Evolutionary conservation across 2,113 vertebrate genomes (phyloP).

Genomic region (Amphilophus citrinellus): DNA sequence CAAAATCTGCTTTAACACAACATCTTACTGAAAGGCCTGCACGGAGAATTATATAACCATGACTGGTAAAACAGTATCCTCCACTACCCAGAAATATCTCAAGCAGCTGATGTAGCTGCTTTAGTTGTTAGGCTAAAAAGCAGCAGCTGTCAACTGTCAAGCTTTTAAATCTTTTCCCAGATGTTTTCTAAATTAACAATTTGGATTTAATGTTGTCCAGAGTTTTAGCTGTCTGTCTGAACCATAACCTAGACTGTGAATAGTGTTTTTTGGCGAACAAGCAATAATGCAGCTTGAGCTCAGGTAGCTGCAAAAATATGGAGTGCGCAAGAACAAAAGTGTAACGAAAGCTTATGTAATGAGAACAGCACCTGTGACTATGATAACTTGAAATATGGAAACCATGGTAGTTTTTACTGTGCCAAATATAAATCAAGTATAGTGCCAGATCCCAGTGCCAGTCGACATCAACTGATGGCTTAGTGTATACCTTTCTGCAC

Average conservation of each 20-base stretch:
- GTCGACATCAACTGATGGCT: not conserved
- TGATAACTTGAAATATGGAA: not conserved
- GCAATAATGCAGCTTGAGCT: not conserved
- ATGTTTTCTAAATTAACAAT: constrained; percentile 16
- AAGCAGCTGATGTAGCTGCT: constrained; percentile 6
- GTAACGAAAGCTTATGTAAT: not conserved
- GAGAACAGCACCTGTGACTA: not conserved
- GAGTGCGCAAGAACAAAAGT: not conserved
- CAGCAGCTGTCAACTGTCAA: constrained; percentile 4
- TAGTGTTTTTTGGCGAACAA: constrained; percentile 6
- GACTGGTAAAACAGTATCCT: not conserved
- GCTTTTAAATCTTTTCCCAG: not conserved
- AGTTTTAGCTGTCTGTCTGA: constrained; percentile 1
- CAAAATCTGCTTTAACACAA: not conserved
- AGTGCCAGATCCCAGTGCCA: not conserved
- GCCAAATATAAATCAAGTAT: not conserved
- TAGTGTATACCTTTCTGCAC: rapidly evolving
- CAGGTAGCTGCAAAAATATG: not conserved
- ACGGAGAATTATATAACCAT: not conserved
- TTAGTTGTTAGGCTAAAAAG: constrained; percentile 5
- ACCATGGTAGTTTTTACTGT: not conserved
- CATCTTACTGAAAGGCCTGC: not conserved
- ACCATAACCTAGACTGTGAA: not conserved
- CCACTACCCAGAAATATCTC: not conserved
- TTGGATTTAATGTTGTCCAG: constrained; percentile 1